These are phyloP conservation scores for Ariolimax columbianus DNA, from an alignment of 2,888 invertebrate species.

Conservation along the genomic window DNA sequence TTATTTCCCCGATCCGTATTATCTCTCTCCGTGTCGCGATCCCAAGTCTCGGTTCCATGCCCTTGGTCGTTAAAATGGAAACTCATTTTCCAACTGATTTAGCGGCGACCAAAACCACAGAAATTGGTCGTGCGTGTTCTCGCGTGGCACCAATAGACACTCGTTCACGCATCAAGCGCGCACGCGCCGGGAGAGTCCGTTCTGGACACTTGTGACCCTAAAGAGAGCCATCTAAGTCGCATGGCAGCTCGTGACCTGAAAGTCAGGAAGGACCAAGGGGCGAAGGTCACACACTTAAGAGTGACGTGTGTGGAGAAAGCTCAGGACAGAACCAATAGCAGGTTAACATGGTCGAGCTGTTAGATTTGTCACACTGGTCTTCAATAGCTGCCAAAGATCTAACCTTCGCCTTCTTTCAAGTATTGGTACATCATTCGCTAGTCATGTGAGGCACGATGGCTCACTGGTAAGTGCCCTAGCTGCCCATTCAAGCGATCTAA, in stretches of 20 bases:
- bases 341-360: too few species aligned
- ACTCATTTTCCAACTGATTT: constrained; percentile 35
- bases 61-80: not conserved
- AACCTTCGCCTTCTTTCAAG: too few species aligned
- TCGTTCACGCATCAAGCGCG: not conserved
- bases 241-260: not conserved
- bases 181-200: not conserved
- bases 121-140: constrained; percentile 28
- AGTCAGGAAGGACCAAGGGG: not conserved
- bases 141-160: constrained; percentile 1
- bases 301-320: not conserved
- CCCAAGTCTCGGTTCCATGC: not conserved
- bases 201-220: not conserved
- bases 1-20: not conserved
- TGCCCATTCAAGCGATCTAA: too few species aligned
- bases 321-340: not conserved
- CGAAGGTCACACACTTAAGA: not conserved
- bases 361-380: too few species aligned
- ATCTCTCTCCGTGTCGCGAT: not conserved
- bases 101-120: constrained; percentile 9
- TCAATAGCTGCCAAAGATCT: too few species aligned
- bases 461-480: too few species aligned
- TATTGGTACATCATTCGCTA: too few species aligned
- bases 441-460: too few species aligned
- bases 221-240: not conserved